Conservation (phyloP, 1,140 invertebrate genomes). For the Trichonephila inaurata region DNA sequence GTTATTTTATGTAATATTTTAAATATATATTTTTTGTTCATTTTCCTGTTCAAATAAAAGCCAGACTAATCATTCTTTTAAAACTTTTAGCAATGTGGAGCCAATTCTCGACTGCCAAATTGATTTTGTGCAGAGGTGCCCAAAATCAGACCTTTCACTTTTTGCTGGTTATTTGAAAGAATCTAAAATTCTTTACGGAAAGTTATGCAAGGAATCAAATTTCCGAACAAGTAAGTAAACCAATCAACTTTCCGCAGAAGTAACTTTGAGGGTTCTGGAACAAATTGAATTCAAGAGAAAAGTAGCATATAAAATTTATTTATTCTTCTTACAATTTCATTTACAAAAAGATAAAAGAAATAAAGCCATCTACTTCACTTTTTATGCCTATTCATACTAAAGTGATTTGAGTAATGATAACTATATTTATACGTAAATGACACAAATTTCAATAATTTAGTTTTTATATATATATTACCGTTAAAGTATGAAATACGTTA, state of each 20-base stretch:
- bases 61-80: not conserved
- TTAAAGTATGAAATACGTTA: no score
- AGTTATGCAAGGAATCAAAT: not conserved
- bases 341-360: not conserved
- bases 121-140: not conserved
- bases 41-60: no score
- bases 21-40: no score
- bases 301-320: not conserved
- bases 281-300: not conserved
- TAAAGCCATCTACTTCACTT: no score
- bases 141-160: not conserved
- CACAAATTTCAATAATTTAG: no score
- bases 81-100: not conserved
- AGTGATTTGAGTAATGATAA: not conserved
- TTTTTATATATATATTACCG: no score
- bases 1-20: no score
- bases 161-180: not conserved
- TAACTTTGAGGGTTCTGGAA: no score
- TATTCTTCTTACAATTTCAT: not conserved
- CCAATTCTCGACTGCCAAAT: not conserved
- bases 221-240: slow-evolving; percentile 4
- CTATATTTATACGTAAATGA: not conserved
- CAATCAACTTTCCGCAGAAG: not conserved
- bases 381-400: not conserved
- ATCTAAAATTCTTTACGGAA: not conserved